Percentiles rank a stretch among this genome's conserved stretches.
phyloP scores from a whole-genome alignment of 2,113 vertebrate species.

The Vulpes ferrilata region DNA sequence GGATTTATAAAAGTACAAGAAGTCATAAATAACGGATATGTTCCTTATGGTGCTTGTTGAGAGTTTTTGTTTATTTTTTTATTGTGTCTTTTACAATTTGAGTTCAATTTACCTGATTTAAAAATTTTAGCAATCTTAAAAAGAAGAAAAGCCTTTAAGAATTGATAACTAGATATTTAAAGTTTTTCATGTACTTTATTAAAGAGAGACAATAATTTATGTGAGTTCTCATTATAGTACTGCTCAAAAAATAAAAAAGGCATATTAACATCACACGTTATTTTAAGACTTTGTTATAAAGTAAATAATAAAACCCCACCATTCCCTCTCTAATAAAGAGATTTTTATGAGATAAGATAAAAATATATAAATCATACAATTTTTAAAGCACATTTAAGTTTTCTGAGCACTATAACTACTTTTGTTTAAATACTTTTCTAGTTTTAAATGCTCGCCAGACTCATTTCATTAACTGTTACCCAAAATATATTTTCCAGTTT shows the following conservation, averaged over 20 bases:
- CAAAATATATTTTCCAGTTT: constrained; percentile 30
- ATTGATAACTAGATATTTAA: constrained; percentile 11
- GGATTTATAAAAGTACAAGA: neutral
- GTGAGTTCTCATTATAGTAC: neutral
- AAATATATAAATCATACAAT: neutral
- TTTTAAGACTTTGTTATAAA: constrained; percentile 6
- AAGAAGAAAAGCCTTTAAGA: neutral
- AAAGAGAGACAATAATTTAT: neutral
- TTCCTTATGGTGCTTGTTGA: neutral
- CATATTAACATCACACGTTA: neutral
- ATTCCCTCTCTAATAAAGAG: neutral
- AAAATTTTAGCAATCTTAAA: constrained; percentile 6
- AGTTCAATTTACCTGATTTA: neutral
- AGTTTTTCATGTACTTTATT: constrained; percentile 12
- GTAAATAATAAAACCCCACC: neutral
- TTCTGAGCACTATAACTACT: neutral
- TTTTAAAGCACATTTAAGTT: neutral
- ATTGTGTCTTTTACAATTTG: neutral
- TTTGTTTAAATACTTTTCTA: neutral
- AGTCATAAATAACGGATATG: neutral
- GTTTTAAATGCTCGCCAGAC: neutral
- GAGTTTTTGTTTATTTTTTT: neutral
- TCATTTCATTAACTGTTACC: constrained; percentile 45
- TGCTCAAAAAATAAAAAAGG: constrained; percentile 16
- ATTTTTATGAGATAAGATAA: constrained; percentile 36